Conservation (phyloP, 1,140 invertebrate species). For the Drosophila nannoptera region DNA sequence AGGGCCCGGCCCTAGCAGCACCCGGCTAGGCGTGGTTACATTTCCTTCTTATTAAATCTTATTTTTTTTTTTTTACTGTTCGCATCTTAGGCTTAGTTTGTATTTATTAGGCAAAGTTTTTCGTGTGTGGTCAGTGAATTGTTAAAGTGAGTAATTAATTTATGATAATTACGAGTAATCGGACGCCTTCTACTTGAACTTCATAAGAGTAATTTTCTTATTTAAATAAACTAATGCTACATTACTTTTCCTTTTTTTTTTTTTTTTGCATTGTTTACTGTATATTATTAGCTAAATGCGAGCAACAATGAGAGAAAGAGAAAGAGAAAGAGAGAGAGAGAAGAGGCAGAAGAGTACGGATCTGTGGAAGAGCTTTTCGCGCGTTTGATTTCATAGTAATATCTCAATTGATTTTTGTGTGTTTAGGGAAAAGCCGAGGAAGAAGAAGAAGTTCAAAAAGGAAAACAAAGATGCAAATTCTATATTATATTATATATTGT, state of each 20-base stretch:
- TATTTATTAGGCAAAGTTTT: conserved; percentile 56
- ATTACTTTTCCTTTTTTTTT: conserved; percentile 41
- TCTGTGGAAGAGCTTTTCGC: too few species aligned
- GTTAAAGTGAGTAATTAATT: conserved; percentile 60
- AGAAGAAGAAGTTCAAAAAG: conserved; percentile 25
- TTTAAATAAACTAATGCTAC: conserved; percentile 39
- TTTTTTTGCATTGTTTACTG: conserved; percentile 38
- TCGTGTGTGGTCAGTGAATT: conserved; percentile 57
- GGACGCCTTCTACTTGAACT: conserved; percentile 32
- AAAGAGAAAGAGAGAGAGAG: background rate
- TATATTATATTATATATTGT: conserved; percentile 62
- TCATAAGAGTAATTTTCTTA: conserved; percentile 44
- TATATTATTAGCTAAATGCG: conserved; percentile 58
- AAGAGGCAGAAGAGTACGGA: too few species aligned
- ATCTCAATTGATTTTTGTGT: conserved; percentile 51
- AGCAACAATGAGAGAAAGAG: conserved; percentile 11
- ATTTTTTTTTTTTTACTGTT: conserved; percentile 34
- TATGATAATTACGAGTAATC: conserved; percentile 34
- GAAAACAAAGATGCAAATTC: conserved; percentile 55
- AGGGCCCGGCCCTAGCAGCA: conserved; percentile 7
- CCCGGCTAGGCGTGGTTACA: conserved; percentile 2
- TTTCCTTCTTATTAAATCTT: background rate
- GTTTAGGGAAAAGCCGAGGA: conserved; percentile 34
- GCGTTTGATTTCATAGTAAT: conserved; percentile 56
- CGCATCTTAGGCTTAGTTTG: conserved; percentile 42